A percentile compares a stretch with the other conserved stretches of the same genome.
Evolutionary conservation across 2,797 vertebrate species (phyloP).

Genomic region (Rhadinocentrus ornatus): DNA sequence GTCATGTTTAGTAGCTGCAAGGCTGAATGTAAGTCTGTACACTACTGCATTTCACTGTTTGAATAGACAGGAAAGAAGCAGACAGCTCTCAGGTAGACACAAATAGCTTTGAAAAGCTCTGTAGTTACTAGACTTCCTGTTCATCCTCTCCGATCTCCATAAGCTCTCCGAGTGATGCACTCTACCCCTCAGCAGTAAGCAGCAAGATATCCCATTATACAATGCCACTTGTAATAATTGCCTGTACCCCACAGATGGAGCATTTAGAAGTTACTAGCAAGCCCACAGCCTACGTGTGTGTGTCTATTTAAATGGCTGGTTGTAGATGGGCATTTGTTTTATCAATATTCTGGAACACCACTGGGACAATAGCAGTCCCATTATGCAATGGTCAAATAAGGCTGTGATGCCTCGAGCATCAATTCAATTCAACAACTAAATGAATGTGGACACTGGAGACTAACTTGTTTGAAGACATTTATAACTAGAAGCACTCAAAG

Average conservation of each 20-base stretch:
- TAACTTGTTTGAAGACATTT: slow-evolving; percentile 18
- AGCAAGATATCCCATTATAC: slow-evolving; percentile 51
- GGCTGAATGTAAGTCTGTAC: slow-evolving; percentile 23
- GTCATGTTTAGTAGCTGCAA: not conserved
- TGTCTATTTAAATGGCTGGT: not conserved
- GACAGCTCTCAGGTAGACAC: slow-evolving; percentile 26
- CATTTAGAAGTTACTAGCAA: slow-evolving; percentile 13
- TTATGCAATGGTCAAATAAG: slow-evolving; percentile 7
- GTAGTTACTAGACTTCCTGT: slow-evolving; percentile 44
- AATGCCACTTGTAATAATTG: slow-evolving; percentile 63
- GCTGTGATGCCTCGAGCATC: not conserved
- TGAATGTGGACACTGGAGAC: slow-evolving; percentile 23
- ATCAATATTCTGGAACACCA: slow-evolving; percentile 10
- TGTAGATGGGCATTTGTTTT: slow-evolving; percentile 22
- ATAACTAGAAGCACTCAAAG: not conserved
- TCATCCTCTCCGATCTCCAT: slow-evolving; percentile 55
- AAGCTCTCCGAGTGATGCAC: slow-evolving; percentile 41
- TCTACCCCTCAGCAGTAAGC: slow-evolving; percentile 38
- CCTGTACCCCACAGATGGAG: slow-evolving; percentile 24
- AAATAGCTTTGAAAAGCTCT: slow-evolving; percentile 43
- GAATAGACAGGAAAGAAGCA: slow-evolving; percentile 25
- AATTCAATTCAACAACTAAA: slow-evolving; percentile 21
- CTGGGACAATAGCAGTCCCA: slow-evolving; percentile 10
- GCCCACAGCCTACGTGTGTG: slow-evolving; percentile 7
- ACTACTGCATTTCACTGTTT: slow-evolving; percentile 28